phyloP scores from a whole-genome alignment of 2,113 vertebrate genomes.

The Engystomops pustulosus region DNA sequence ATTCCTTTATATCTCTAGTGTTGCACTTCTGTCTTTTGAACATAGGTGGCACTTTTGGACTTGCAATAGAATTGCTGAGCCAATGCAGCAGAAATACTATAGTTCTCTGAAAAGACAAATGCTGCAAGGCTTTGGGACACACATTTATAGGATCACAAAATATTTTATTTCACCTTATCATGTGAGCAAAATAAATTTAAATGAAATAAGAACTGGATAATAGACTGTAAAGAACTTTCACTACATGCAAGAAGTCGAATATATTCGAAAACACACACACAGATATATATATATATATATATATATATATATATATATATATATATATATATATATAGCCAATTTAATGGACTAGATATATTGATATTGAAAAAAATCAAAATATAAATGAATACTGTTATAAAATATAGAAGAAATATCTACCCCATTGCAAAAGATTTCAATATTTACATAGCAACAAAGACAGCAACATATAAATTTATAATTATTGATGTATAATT shows the following conservation, averaged over 20 bases:
- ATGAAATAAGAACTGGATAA: conserved; percentile 59
- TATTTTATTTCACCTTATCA: conserved; percentile 57
- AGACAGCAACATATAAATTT: conserved; percentile 2
- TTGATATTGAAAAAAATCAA: too few relatives aligned
- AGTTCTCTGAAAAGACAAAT: conserved; percentile 56
- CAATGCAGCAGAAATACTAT: not conserved
- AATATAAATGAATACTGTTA: too few relatives aligned
- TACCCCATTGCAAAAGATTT: not conserved
- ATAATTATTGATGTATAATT: not conserved
- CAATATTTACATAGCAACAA: not conserved
- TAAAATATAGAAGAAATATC: too few relatives aligned
- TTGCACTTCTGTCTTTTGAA: conserved; percentile 74
- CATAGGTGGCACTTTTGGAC: conserved; percentile 83
- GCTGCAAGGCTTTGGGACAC: conserved; percentile 52
- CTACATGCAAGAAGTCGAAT: not conserved
- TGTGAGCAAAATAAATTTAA: conserved; percentile 68
- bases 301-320: too few relatives aligned
- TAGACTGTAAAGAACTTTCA: conserved; percentile 6
- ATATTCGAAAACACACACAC: not conserved
- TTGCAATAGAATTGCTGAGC: conserved; percentile 65
- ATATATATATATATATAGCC: too few relatives aligned
- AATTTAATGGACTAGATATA: too few relatives aligned
- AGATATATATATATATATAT: too few relatives aligned
- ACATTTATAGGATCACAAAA: conserved; percentile 61
- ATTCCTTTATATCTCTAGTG: not conserved